phyloP scores from a whole-genome alignment of 2,797 vertebrate genomes.

The Astyanax mexicanus region DNA sequence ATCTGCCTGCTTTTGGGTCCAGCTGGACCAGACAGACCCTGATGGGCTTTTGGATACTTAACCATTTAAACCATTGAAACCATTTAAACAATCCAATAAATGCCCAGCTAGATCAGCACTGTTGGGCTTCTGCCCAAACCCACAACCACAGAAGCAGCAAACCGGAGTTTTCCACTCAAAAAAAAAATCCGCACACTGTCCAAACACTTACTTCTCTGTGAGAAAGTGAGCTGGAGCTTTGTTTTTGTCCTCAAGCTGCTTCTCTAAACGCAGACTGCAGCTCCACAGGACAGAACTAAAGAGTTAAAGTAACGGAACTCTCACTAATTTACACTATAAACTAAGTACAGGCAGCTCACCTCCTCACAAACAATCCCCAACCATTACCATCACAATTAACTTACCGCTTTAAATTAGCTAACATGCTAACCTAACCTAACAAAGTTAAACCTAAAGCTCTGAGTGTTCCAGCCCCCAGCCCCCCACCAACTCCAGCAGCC shows the following conservation, averaged over 20 bases:
- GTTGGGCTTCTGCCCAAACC: conserved; percentile 19
- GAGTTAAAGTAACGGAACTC: conserved; percentile 45
- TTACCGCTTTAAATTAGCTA: too few species aligned
- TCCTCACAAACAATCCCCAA: too few species aligned
- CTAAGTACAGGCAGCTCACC: too few species aligned
- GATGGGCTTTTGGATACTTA: background rate
- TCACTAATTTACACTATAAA: too few species aligned
- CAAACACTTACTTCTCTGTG: conserved; percentile 25
- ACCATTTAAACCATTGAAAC: conserved; percentile 26
- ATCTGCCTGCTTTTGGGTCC: background rate
- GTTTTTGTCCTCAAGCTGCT: conserved; percentile 48
- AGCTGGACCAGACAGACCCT: background rate
- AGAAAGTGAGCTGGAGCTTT: conserved; percentile 44
- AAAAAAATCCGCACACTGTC: conserved; percentile 20
- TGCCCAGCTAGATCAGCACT: background rate
- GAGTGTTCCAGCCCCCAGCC: conserved; percentile 7
- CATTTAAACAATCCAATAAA: conserved; percentile 36
- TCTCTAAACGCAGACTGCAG: conserved; percentile 11
- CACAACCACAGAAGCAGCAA: conserved; percentile 29
- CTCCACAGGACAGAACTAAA: background rate
- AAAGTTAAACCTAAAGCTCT: background rate
- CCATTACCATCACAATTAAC: too few species aligned
- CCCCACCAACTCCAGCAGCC: conserved; percentile 4
- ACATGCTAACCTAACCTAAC: too few species aligned
- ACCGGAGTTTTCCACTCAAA: conserved; percentile 8